Base-by-base conservation (phyloP, 2,113 vertebrate genomes). In the Gymnocephalus cernua region DNA sequence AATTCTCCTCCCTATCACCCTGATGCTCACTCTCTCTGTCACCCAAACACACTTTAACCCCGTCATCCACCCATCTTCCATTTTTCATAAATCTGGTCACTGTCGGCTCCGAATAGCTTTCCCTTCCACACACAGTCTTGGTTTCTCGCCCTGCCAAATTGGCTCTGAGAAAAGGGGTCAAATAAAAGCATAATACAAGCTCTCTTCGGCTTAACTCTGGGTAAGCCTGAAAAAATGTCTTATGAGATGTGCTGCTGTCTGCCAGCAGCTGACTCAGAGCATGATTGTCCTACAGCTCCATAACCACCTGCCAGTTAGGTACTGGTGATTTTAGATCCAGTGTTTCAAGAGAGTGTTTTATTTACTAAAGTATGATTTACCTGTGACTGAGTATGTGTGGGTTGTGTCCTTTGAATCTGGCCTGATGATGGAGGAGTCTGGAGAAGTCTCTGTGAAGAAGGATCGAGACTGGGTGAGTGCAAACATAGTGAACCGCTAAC, bases 141-240 rank as follows among this genome's bases (percentile, higher is more conserved):
- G 88, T 90, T 88, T 86, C 83, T 84, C n/a, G 76, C 86, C 85
- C 83, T 90, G 90, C 86, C 91, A 90, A 91, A 64, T 89, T 93
- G 92, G 92, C 87, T 86, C 72, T 25, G 67, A 84, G 78, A 77
- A 86, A 88, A 76, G 66, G 59, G 88, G 88, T 89, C 87, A 84
- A 93, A 88, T 87, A 76, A 88, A 92, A 89, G 71, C 54, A 71
- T 61, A 85, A 84, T n/a, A 81, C 88, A 87, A 90, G 82, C 75
- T 83, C 79, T 87, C 71, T 69, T 68, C 51, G 53, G 74, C 62
- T 79, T 84, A 41, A 88, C n/a, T 80, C 76, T 56, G 67, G 79
- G 78, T 85, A 89, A 92, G 74, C 90, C 78, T 84, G 38, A 69
- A 89, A 86, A 87, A 83, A 88, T 83, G 61, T 53, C 73, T 65